phyloP scores from a whole-genome alignment of 2,888 invertebrate genomes.

The Tenthredo notha region DNA sequence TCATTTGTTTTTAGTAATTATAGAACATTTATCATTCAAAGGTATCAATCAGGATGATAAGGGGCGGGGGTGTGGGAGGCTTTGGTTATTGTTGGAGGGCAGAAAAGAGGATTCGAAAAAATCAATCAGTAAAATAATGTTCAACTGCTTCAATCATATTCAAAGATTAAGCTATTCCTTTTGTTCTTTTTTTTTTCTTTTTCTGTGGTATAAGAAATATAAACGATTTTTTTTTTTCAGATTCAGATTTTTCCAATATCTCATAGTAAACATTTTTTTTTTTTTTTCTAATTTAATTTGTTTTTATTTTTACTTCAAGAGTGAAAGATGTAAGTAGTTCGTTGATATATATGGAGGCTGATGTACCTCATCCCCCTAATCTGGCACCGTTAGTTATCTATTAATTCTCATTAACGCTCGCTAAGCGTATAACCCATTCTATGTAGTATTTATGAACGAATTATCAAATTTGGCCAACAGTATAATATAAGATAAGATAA shows the following conservation, averaged over 20 bases:
- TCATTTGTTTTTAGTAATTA: background rate
- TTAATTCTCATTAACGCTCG: background rate
- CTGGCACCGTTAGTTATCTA: background rate
- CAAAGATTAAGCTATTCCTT: background rate
- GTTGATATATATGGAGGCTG: conserved; percentile 10
- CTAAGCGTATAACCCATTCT: background rate
- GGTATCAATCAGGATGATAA: background rate
- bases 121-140: background rate
- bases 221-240: background rate
- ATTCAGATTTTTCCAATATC: background rate
- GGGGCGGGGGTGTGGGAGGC: background rate
- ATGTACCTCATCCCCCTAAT: conserved; percentile 40
- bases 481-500: background rate
- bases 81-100: background rate
- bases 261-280: background rate
- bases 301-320: background rate
- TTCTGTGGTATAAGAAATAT: background rate
- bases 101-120: background rate
- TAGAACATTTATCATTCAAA: background rate
- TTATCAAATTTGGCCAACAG: conserved; percentile 7
- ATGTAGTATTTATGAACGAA: background rate
- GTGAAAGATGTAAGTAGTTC: background rate
- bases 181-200: background rate
- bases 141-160: background rate
- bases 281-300: too few species aligned